Base-by-base conservation (phyloP, 2,797 vertebrate species). In the Acrossocheilus fasciatus region DNA sequence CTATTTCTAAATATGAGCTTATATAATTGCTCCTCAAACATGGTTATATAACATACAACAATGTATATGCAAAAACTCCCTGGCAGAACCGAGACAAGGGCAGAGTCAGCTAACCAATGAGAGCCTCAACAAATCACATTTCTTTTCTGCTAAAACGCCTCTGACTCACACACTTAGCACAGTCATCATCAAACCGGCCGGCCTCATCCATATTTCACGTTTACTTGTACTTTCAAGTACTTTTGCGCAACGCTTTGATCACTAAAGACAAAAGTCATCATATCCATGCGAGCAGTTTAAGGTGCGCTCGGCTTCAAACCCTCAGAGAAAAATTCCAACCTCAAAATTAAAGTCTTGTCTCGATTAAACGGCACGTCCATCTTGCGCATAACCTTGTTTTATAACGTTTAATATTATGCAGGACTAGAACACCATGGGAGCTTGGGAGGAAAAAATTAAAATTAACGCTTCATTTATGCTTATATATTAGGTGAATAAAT, bases 161-260 rank as follows among this genome's bases (percentile, higher is more conserved):
- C 68, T 83, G 87, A 89, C 89, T 89, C 66, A 54, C 84, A 83
- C 81, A 86, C 91, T 89, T 87, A 91, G 62, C 84, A 80, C 75
- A 82, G 84, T 64, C 82, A 52, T 92, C 87, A 91, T 92, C 89
- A 87, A 89, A 89, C 89, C 80, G 86, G 87, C 85, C 75, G 62
- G 64, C 69, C 86, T 92, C 91, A 92, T 92, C 80, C 84, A 91
- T 93, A 91, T 92, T 92, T 92, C 90, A 92, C 88, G 74, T 89
- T 90, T 83, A 82, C 89, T 92, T 91, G 89, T 91, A 88, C 90
- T 91, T 89, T 89, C 87, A 87, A 88, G 89, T 83, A 90, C 87
- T 90, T 92, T 88, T 75, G 84, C 62, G 34, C 76, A 47, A 26
- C 54, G 87, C 89, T 91, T 90, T 90, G 90, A 92, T 92, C 89